These are phyloP conservation scores for Trididemnum clinides DNA, from an alignment of 23 tunicate species.

Conservation along the genomic window DNA sequence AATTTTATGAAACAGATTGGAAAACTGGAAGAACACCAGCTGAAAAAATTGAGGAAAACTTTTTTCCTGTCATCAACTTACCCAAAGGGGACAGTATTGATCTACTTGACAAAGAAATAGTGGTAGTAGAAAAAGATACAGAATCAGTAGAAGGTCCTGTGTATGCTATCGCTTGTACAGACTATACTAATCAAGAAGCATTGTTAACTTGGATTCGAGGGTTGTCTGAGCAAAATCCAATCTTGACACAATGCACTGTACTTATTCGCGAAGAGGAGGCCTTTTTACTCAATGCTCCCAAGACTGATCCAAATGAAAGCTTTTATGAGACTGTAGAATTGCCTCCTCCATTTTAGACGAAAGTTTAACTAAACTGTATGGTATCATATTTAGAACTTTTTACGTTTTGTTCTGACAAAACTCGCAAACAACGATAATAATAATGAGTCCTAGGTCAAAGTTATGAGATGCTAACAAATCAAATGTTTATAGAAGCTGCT, in stretches of 20 bases:
- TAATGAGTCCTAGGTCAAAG: no score
- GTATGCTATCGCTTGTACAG: slow-evolving; percentile 90
- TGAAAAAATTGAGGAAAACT: slow-evolving; percentile 31
- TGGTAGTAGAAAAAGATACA: slow-evolving; percentile 65
- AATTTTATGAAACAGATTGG: slow-evolving; percentile 78
- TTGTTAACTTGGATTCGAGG: slow-evolving; percentile 78
- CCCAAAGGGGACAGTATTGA: not conserved
- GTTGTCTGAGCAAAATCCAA: slow-evolving; percentile 54
- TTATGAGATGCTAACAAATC: no score
- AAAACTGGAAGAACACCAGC: slow-evolving; percentile 20
- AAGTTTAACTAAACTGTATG: no score
- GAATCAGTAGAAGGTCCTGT: slow-evolving; percentile 72
- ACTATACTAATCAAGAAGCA: slow-evolving; percentile 64
- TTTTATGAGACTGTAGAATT: slow-evolving; percentile 26
- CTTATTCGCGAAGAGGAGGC: slow-evolving; percentile 65
- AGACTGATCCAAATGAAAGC: slow-evolving; percentile 62
- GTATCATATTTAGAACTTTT: no score
- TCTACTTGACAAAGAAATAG: not conserved
- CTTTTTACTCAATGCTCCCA: slow-evolving; percentile 69
- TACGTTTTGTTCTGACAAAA: no score
- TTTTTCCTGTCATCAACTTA: slow-evolving; percentile 59
- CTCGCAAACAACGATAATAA: no score
- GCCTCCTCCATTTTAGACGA: not conserved
- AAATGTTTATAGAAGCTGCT: no score
- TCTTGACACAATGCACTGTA: slow-evolving; percentile 43